Conservation (phyloP, 2,888 invertebrate species). For the Drymonia ruficornis region DNA sequence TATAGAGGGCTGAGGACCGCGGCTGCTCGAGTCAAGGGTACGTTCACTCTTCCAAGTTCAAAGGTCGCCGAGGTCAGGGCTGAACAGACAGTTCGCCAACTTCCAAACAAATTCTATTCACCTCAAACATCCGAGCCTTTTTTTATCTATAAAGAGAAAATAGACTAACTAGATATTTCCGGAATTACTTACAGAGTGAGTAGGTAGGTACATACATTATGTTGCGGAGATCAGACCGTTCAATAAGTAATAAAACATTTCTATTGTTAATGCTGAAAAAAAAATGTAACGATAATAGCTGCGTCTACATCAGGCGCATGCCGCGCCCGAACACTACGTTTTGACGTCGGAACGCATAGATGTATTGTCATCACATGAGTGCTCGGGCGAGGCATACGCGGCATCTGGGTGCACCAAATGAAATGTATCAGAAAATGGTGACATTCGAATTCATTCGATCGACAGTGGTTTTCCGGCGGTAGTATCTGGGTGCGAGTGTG, state of each 20-base stretch:
- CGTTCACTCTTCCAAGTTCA: constrained; percentile 80
- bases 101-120: constrained; percentile 35
- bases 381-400: too few relatives aligned
- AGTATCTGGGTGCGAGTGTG: constrained; percentile 24
- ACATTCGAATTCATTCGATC: too few relatives aligned
- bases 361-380: too few relatives aligned
- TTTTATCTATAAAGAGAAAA: constrained; percentile 22
- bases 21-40: constrained; percentile 76
- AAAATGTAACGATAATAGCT: too few relatives aligned
- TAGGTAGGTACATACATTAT: too few relatives aligned
- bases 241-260: neutral
- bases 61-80: constrained; percentile 76
- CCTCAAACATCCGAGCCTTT: constrained; percentile 33
- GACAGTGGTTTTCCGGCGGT: constrained; percentile 51
- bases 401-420: too few relatives aligned
- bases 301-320: too few relatives aligned
- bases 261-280: neutral
- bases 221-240: neutral
- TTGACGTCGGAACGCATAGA: too few relatives aligned
- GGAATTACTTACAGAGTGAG: neutral
- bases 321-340: too few relatives aligned
- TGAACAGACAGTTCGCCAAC: constrained; percentile 43
- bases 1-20: constrained; percentile 70
- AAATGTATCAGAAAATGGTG: constrained; percentile 45
- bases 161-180: neutral